Base-by-base conservation (phyloP, 2,797 vertebrate species). In the Sparus aurata region DNA sequence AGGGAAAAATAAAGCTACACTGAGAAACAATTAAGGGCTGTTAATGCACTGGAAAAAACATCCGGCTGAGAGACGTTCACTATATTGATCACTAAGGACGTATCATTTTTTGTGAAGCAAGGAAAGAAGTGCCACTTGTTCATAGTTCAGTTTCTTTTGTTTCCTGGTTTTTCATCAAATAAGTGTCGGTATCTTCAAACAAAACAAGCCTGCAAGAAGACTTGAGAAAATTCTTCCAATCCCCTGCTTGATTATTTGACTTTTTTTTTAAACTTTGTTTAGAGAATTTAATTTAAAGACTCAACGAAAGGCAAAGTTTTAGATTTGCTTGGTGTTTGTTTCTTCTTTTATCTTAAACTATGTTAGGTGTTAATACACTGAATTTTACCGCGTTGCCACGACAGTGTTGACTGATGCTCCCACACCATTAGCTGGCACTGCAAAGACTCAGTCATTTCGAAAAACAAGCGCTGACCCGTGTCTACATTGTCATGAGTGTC, bases 31-130 rank as follows among this genome's bases (percentile, higher is more conserved):
- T 63, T 41, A 49, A 23, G 23, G 64, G n/a, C 41, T 55, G 22
- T 49, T 81, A 68, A 82, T 79, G 72, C 82, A 52, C 62, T 23
- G 6, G 12, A 38, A 9, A 60, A 75, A 70, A 17, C n/a, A 61
- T 73, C 12, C 2, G 20, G 17, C 53, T 67, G 23, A 57, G 43
- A 67, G 38, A 72, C n/a, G 18, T 22, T 75, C 34, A 49, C 64
- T 12, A 0, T 17, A 45, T 58, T 58, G 45, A 83, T 75, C 61
- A 30, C 47, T 30, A 20, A 49, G 22, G 25, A 49, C 15, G 1
- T 66, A 15, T 50, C 34, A 27, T 73, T 76, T 80, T 71, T 23
- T 30, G 52, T 20, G 34, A 66, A 67, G 60, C 9, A 15, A n/a
- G 16, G 46, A 34, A 18, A 58, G 4, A 64, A 11, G 43, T 23